These are phyloP conservation scores for Asbolus verrucosus DNA, from an alignment of 1,140 invertebrate species.

Conservation along the genomic window DNA sequence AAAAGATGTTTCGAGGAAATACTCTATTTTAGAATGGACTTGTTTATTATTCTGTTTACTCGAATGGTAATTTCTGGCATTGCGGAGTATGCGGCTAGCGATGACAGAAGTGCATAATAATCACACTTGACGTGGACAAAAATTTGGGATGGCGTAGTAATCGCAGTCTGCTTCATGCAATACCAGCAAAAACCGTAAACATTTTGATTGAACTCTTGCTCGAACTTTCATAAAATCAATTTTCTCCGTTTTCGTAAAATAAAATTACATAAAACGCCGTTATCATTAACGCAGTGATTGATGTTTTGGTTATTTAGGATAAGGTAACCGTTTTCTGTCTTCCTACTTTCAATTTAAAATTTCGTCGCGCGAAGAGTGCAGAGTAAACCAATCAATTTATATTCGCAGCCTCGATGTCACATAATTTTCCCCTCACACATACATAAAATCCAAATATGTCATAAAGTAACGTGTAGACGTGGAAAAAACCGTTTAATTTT, in stretches of 20 bases:
- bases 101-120: conserved; percentile 31
- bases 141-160: background rate
- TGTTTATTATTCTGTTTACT: conserved; percentile 36
- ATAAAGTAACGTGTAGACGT: background rate
- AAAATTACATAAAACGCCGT: conserved; percentile 7
- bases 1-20: conserved; percentile 29
- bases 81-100: conserved; percentile 13
- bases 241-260: background rate
- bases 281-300: conserved; percentile 22
- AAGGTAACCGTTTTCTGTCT: conserved; percentile 3
- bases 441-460: background rate
- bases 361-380: conserved; percentile 9
- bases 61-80: conserved; percentile 25
- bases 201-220: too few species aligned
- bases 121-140: background rate
- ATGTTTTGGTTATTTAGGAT: conserved; percentile 1
- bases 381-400: conserved; percentile 21
- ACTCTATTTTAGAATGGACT: conserved; percentile 35
- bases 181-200: background rate
- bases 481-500: background rate
- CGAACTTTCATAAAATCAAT: too few species aligned
- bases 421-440: background rate
- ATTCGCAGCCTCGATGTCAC: background rate
- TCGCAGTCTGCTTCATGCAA: background rate
- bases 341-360: conserved; percentile 30